Base-by-base conservation (phyloP, 2,888 invertebrate genomes). In the Alviniconcha strummeri region DNA sequence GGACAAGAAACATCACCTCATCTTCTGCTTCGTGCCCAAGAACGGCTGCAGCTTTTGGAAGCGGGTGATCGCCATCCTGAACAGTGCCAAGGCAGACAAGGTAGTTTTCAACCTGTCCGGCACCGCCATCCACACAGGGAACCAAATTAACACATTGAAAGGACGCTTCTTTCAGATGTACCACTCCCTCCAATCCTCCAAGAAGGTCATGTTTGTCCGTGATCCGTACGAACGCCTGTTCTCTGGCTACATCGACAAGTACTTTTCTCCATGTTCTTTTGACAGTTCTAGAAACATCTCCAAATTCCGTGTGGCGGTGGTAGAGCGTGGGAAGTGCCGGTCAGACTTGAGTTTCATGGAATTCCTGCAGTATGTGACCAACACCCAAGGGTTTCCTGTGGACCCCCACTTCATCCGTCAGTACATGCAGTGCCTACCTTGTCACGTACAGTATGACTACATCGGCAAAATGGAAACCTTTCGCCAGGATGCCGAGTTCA, bases 31-130 rank as follows among this genome's bases (percentile, higher is more conserved):
- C 54, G 19, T 80, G n/a, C 69, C 55, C 9, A 80, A 80, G 8
- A 71, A 69, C 11, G 80, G 80, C 80, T 80, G 80, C 80, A 80
- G 80, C 19, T 80, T 80, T 69, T 80, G 80, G 80, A 80, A 80
- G 69, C 64, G 80, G 7, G 80, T 80, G 36, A 55, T 80, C 55
- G 17, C 80, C n/a, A 71, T 80, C 55, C 6, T 80, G 13, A 55
- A 55, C 69, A 69, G 80, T 13, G 36, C 5, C 8, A 1, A 80
- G n/a, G 3, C 17, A 5, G 54, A 15, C 7, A 5, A 3, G 55
- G 11, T 4, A 0, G 69, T 80, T 55, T 80, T 80, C 80, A 80
- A 80, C 69, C 67, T 80, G 0, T 80, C 80, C 19, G 15, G 80
- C 69, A n/a, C 15, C 0, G 19, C 9, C 55, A 80, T 80, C 80